Evolutionary conservation across 2,113 vertebrate genomes (phyloP).

Genomic region (Petromus typicus): DNA sequence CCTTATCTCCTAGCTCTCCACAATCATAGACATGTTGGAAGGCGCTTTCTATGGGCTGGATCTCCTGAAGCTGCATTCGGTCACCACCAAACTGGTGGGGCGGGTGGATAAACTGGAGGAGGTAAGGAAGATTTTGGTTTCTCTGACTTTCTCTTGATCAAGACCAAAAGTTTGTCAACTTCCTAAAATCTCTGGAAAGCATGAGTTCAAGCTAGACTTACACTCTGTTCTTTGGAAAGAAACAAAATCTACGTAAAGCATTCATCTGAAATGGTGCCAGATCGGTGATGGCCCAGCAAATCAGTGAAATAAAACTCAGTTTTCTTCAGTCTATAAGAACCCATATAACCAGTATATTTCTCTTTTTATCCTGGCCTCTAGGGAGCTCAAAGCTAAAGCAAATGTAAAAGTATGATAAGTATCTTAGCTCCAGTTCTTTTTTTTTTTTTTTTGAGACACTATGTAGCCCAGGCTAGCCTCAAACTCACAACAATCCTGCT

Average conservation of each 20-base stretch:
- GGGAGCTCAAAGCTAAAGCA: constrained; percentile 5
- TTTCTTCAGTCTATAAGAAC: neutral
- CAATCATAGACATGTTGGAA: constrained; percentile 95
- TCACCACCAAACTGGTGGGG: constrained; percentile 93
- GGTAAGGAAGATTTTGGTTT: constrained; percentile 86
- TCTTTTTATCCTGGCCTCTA: constrained; percentile 10
- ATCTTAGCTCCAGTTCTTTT: neutral
- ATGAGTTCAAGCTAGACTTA: neutral
- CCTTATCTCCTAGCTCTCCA: constrained; percentile 90
- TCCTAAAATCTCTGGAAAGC: neutral
- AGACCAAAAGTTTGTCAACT: no score
- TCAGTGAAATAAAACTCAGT: neutral
- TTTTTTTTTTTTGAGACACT: no score
- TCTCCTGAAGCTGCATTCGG: constrained; percentile 94
- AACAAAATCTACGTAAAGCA: neutral
- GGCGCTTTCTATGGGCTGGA: constrained; percentile 96
- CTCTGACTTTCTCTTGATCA: neutral
- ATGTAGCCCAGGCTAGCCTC: no score
- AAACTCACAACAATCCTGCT: no score
- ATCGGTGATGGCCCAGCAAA: neutral
- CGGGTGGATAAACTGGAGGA: constrained; percentile 94
- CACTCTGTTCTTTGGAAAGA: neutral
- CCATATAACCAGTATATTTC: neutral
- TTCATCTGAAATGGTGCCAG: neutral
- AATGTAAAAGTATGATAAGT: neutral